Conservation (phyloP, 2,113 vertebrate species). For the Ameiurus melas region DNA sequence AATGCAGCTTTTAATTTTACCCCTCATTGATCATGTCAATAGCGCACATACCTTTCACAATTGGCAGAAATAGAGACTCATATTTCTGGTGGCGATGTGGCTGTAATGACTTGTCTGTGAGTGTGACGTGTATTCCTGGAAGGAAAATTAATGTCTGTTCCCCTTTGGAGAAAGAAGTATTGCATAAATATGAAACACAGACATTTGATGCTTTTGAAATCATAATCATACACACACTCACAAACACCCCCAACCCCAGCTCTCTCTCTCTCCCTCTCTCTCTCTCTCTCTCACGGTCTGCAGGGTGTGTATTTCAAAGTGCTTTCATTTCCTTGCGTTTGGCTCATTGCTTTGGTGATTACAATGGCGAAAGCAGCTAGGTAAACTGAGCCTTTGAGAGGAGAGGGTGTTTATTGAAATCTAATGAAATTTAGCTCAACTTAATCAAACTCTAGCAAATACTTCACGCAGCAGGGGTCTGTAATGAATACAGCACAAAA, state of each 20-base stretch:
- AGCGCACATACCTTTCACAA: constrained; percentile 51
- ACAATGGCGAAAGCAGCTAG: constrained; percentile 37
- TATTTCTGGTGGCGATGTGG: constrained; percentile 38
- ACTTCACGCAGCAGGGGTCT: constrained; percentile 44
- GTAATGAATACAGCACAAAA: constrained; percentile 34
- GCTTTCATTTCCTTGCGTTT: constrained; percentile 39
- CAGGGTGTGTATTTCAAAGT: constrained; percentile 16
- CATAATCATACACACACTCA: constrained; percentile 21
- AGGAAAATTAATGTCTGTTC: constrained; percentile 39
- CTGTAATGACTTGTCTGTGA: constrained; percentile 38
- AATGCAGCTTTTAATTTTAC: constrained; percentile 63
- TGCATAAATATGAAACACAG: constrained; percentile 18
- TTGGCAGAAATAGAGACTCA: constrained; percentile 43
- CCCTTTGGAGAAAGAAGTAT: constrained; percentile 20
- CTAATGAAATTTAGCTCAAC: constrained; percentile 51
- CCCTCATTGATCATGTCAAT: constrained; percentile 62
- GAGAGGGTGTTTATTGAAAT: constrained; percentile 48
- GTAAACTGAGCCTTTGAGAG: constrained; percentile 45
- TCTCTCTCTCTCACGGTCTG: neutral
- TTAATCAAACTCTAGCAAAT: constrained; percentile 49
- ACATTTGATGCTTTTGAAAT: constrained; percentile 35
- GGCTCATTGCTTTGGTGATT: constrained; percentile 51
- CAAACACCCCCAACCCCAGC: neutral
- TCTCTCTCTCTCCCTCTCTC: neutral
- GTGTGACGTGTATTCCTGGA: constrained; percentile 32